These are phyloP conservation scores for Temnopleurus reevesii DNA, from an alignment of 53 echinoderm and acorn worm genomes.

Conservation along the genomic window DNA sequence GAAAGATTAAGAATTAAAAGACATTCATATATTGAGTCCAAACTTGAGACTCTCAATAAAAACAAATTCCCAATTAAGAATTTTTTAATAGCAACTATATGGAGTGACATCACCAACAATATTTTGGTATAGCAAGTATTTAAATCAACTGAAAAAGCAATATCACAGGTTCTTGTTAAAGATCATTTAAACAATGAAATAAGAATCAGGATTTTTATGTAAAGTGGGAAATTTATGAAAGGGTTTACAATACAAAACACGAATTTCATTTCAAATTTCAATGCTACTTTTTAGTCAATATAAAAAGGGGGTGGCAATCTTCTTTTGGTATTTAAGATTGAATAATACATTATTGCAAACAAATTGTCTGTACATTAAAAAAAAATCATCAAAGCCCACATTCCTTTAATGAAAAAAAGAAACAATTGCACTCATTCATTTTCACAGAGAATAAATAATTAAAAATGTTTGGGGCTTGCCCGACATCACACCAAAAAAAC, in stretches of 20 bases:
- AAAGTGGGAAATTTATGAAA: neutral
- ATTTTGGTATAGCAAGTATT: too few relatives aligned
- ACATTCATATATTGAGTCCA: too few relatives aligned
- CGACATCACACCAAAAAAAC: neutral
- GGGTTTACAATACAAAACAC: neutral
- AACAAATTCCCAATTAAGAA: too few relatives aligned
- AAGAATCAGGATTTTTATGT: too few relatives aligned
- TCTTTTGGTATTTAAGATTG: neutral
- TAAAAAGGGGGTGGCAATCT: conserved; percentile 26
- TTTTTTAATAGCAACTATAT: too few relatives aligned
- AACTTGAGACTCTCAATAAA: too few relatives aligned
- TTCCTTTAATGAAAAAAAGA: neutral
- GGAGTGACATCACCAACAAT: too few relatives aligned
- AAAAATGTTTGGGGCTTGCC: conserved; percentile 21
- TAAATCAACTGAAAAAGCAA: too few relatives aligned
- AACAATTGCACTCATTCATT: conserved; percentile 55
- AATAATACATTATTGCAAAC: conserved; percentile 43
- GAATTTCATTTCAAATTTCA: neutral
- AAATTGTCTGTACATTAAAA: conserved; percentile 5
- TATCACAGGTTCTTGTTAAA: too few relatives aligned
- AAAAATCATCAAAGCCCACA: conserved; percentile 16
- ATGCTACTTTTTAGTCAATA: neutral
- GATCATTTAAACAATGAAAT: too few relatives aligned
- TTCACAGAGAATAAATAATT: conserved; percentile 47
- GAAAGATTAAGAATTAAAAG: too few relatives aligned